phyloP scores from a whole-genome alignment of 2,113 vertebrate genomes.

The Charadrius vociferus region DNA sequence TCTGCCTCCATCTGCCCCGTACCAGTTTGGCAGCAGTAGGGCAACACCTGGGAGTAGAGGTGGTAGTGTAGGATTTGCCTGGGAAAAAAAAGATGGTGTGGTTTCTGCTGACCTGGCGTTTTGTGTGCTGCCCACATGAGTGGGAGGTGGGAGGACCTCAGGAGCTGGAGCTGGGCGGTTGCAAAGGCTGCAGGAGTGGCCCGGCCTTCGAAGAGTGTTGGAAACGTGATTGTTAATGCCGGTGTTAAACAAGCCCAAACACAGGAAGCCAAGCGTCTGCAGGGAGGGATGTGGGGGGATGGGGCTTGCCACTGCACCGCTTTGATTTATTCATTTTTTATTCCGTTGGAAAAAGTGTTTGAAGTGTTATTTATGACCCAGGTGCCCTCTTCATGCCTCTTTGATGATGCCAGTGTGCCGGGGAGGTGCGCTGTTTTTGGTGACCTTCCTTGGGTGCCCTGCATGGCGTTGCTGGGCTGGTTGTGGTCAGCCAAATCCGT shows the following conservation, averaged over 20 bases:
- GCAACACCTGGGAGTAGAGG: neutral
- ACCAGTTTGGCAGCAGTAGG: neutral
- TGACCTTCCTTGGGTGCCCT: neutral
- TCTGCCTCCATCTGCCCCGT: neutral
- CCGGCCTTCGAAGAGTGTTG: neutral
- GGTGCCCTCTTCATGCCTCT: neutral
- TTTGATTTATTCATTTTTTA: neutral
- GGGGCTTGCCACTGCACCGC: neutral
- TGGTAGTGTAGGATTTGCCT: neutral
- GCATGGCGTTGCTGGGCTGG: fast-evolving
- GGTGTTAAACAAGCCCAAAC: neutral
- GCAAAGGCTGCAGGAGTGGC: neutral
- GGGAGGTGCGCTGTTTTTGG: neutral
- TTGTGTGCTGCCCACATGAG: neutral
- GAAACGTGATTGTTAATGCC: neutral
- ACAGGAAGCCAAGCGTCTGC: neutral
- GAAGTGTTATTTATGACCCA: neutral
- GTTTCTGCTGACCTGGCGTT: neutral
- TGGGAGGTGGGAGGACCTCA: fast-evolving
- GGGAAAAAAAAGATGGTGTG: neutral
- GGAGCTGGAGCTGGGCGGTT: neutral
- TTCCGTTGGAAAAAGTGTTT: neutral
- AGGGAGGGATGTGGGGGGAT: neutral
- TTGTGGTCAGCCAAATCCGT: neutral
- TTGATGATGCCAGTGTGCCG: neutral